Conservation (phyloP, 1,140 invertebrate genomes). For the Drosophila micromelanica region DNA sequence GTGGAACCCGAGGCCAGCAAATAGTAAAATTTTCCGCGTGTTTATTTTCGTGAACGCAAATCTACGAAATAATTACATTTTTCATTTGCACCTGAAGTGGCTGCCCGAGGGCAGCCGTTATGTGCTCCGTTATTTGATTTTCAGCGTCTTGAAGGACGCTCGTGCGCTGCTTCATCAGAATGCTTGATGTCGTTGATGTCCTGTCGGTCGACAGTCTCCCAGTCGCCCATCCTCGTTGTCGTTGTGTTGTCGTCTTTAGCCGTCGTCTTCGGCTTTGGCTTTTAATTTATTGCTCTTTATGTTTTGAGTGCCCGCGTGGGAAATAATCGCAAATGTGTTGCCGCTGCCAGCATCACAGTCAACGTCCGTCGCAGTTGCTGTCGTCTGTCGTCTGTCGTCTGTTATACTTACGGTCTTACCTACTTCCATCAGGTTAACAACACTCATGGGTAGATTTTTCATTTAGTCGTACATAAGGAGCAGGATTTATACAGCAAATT, state of each 20-base stretch:
- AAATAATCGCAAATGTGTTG: conserved; percentile 83
- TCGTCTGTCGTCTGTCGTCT: not conserved
- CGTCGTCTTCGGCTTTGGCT: conserved; percentile 49
- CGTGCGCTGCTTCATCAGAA: conserved; percentile 30
- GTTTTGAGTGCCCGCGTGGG: conserved; percentile 81
- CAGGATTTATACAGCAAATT: conserved; percentile 73
- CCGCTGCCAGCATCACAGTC: conserved; percentile 13
- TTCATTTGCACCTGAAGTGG: conserved; percentile 81
- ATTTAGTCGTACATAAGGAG: conserved; percentile 68
- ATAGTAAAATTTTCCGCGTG: conserved; percentile 67
- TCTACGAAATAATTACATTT: conserved; percentile 83
- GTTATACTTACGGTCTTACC: conserved; percentile 50
- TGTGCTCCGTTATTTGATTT: conserved; percentile 48
- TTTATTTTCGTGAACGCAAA: conserved; percentile 74
- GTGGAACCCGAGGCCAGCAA: conserved; percentile 46
- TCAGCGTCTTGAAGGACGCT: conserved; percentile 49
- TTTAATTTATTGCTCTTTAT: conserved; percentile 83
- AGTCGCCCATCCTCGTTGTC: conserved; percentile 25
- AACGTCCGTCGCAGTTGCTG: not conserved
- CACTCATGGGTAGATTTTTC: conserved; percentile 82
- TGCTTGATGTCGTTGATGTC: conserved; percentile 21
- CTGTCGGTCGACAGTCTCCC: not conserved
- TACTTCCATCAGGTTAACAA: conserved; percentile 82
- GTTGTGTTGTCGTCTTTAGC: conserved; percentile 36
- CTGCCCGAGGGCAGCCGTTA: conserved; percentile 16